Conservation (phyloP, 2,888 invertebrate species). For the Eupelmus urozonus region DNA sequence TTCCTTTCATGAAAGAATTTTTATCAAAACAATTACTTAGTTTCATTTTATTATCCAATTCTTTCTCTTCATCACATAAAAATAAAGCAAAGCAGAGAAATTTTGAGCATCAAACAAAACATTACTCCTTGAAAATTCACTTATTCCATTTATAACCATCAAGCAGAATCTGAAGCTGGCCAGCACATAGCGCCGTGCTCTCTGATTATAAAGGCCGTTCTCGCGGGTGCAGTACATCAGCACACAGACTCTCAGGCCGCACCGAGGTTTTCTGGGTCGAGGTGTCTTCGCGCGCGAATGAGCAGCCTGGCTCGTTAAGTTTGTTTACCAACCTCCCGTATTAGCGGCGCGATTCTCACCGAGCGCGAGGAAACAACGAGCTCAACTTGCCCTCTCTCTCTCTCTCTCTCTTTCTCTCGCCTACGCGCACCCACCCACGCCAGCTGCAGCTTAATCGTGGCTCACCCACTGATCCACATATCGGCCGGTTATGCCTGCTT, state of each 20-base stretch:
- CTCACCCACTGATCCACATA: slow-evolving; percentile 55
- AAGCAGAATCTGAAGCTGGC: too few relatives aligned
- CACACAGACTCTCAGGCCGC: neutral
- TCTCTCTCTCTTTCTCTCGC: neutral
- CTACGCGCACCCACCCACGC: slow-evolving; percentile 40
- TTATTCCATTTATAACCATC: too few relatives aligned
- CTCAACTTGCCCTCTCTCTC: neutral
- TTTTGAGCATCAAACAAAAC: too few relatives aligned
- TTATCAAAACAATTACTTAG: too few relatives aligned
- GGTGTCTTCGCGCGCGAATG: slow-evolving; percentile 63
- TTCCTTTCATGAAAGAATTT: too few relatives aligned
- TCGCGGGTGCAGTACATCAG: neutral
- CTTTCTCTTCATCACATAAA: too few relatives aligned
- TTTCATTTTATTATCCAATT: too few relatives aligned
- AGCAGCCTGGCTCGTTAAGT: slow-evolving; percentile 61
- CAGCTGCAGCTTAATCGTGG: slow-evolving; percentile 39
- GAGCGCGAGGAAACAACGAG: too few relatives aligned
- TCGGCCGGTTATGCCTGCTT: neutral
- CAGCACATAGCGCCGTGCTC: too few relatives aligned
- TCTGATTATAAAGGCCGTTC: slow-evolving; percentile 10
- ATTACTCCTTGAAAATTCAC: too few relatives aligned
- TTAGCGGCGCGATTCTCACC: slow-evolving; percentile 52
- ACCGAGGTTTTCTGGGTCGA: slow-evolving; percentile 61
- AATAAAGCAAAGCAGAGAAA: too few relatives aligned
- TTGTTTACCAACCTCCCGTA: slow-evolving; percentile 58